Percentiles rank a stretch among this genome's conserved stretches.
Evolutionary conservation across 2,113 vertebrate genomes (phyloP).

Genomic region (Psittacula cyanocephala): DNA sequence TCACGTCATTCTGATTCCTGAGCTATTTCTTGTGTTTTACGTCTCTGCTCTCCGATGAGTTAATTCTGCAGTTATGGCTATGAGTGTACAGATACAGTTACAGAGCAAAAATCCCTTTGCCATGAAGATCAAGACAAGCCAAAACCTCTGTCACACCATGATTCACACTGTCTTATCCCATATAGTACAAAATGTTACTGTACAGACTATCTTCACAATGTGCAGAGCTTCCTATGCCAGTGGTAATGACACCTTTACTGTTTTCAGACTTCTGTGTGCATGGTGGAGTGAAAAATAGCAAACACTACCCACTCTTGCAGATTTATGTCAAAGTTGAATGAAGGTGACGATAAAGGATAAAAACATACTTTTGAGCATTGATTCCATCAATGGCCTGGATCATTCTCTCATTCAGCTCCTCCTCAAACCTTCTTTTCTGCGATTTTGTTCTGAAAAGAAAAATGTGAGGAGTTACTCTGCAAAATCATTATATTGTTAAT

Average conservation of each 20-base stretch:
- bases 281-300: neutral
- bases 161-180: neutral
- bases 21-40: neutral
- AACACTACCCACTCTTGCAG: neutral
- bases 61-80: neutral
- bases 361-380: slow-evolving; percentile 93
- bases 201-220: neutral
- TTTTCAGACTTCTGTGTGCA: neutral
- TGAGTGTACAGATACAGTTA: neutral
- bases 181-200: neutral
- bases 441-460: slow-evolving; percentile 87
- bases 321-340: neutral
- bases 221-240: neutral
- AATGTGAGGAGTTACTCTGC: neutral
- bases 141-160: neutral
- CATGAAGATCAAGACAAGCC: neutral
- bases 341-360: neutral
- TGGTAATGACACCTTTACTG: neutral
- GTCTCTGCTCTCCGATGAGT: neutral
- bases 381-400: slow-evolving; percentile 97
- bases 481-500: neutral
- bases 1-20: neutral
- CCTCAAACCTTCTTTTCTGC: slow-evolving; percentile 96
- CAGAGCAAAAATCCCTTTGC: neutral
- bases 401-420: slow-evolving; percentile 96